Conservation (phyloP, 2,113 vertebrate species). For the Corynorhinus townsendii region DNA sequence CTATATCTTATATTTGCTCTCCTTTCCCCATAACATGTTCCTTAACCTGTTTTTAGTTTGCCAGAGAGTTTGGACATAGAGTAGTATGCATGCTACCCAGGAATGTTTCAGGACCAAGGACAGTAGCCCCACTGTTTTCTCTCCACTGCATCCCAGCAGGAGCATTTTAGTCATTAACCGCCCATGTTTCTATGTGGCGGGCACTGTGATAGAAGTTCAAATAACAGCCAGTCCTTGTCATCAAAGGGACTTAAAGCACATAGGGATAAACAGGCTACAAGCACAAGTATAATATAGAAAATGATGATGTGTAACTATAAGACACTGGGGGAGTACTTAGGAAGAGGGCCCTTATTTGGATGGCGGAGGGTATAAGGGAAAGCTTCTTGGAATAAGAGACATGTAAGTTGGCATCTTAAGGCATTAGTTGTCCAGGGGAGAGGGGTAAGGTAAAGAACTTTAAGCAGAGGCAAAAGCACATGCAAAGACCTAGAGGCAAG, state of each 20-base stretch:
- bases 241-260: background rate
- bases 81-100: rapidly evolving
- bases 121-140: background rate
- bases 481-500: too few relatives aligned
- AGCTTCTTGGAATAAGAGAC: background rate
- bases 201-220: background rate
- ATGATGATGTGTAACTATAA: background rate
- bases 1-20: background rate
- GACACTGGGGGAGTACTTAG: background rate
- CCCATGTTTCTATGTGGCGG: background rate
- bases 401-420: background rate
- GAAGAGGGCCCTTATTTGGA: background rate
- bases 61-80: background rate
- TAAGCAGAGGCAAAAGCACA: background rate
- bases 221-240: background rate
- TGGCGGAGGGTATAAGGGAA: background rate
- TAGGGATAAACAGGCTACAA: background rate
- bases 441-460: background rate
- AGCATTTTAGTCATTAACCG: background rate
- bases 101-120: background rate
- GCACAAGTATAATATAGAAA: background rate
- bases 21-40: background rate
- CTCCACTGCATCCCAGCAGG: background rate
- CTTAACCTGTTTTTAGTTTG: background rate
- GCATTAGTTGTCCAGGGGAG: background rate